Evolutionary conservation across 2,113 vertebrate genomes (phyloP).

Genomic region (Arizona elegans): DNA sequence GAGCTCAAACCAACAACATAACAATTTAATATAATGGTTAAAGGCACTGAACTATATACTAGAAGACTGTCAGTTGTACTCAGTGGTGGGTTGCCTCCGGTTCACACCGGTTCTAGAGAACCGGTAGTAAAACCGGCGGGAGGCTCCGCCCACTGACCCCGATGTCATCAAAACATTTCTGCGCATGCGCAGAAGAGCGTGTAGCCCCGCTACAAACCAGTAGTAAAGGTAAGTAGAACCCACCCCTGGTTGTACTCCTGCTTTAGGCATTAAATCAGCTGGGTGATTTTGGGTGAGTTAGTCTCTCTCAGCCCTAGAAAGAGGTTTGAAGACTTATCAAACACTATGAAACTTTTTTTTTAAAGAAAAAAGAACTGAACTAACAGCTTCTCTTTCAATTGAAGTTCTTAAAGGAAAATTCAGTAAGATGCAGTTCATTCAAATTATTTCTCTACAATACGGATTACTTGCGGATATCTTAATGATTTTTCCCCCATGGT

Average conservation of each 20-base stretch:
- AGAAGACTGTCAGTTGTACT: not conserved
- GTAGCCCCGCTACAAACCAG: too few relatives aligned
- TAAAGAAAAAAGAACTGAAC: not conserved
- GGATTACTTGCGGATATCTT: not conserved
- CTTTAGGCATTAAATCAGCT: not conserved
- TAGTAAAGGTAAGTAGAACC: too few relatives aligned
- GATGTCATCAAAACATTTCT: too few relatives aligned
- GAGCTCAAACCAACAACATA: too few relatives aligned
- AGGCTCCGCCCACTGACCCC: too few relatives aligned
- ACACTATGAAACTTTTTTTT: not conserved
- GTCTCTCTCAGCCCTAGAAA: not conserved
- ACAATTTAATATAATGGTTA: not conserved
- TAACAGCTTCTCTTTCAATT: not conserved
- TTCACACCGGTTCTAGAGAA: too few relatives aligned
- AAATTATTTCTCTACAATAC: not conserved
- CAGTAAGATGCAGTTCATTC: not conserved
- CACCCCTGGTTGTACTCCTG: not conserved
- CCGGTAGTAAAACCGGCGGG: too few relatives aligned
- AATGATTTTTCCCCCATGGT: fast-evolving
- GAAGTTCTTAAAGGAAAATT: not conserved
- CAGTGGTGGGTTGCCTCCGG: too few relatives aligned
- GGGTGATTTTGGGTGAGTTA: not conserved
- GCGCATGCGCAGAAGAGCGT: too few relatives aligned
- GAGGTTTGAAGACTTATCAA: not conserved
- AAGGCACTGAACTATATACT: not conserved